Evolutionary conservation across 2,113 vertebrate species (phyloP), one percentile per base, ranked within the genome.

Genomic region (Alces alces): DNA sequence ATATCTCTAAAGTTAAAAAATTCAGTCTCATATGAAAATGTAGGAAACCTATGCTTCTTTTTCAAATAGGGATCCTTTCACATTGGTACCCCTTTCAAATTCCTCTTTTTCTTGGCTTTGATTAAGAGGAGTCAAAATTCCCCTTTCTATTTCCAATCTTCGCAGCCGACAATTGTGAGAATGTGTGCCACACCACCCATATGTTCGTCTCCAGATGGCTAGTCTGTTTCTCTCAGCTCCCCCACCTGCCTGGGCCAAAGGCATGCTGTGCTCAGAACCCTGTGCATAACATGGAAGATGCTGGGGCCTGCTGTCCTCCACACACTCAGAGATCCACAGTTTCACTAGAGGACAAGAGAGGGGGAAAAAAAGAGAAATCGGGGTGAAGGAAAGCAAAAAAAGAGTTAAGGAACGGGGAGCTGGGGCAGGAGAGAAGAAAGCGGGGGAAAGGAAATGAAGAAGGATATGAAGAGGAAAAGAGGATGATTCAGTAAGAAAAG

Each of bases 121-220:
- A 89, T 93, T 83, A 84, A 93, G 84, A 82, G n/a, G n/a, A 50
- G 28, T 76, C 39, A 86, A 89, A 9, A 23, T 64, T 95, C 73
- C 55, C 70, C 33, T 52, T 86, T 93, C 94, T 95, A 89, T 96
- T 96, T 95, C 85, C 33, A 73, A 95, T 33, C 61, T 54, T 97
- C 12, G 4, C 57, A 78, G 73, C 54, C 16, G 3, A 90, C 70
- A 58, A 73, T 52, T 52, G 86, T 93, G 89, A 80, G 79, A 95
- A 89, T 14, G 45, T 36, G 7, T 76, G 89, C 83, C 86, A 86
- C 60, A 57, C 95, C 89, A 92, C 79, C 97, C 97, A 96, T 95
- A 95, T 96, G 98, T 23, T 86, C 19, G 0, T 58, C 89, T 97
- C 96, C 97, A 98, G 97, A 97, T 97, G 98, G 97, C 95, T 36